Conservation (phyloP, 2,113 vertebrate genomes). For the Pangasianodon hypophthalmus region DNA sequence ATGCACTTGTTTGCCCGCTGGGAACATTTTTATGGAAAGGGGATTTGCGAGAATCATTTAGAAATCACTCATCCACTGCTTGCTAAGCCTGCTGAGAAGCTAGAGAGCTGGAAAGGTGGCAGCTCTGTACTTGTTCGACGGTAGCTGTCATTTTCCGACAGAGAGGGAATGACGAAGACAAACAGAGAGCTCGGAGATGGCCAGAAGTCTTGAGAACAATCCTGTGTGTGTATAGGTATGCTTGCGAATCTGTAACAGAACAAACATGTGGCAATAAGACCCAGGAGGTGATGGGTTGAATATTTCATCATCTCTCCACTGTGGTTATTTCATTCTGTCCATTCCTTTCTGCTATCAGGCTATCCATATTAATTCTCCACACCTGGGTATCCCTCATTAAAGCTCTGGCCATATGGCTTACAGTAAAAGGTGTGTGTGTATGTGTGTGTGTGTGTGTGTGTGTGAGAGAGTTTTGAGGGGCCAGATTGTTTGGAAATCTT, state of each 20-base stretch:
- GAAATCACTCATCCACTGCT: not conserved
- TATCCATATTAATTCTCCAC: constrained; percentile 35
- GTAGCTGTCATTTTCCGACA: constrained; percentile 16
- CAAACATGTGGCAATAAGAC: not conserved
- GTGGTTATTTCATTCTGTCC: not conserved
- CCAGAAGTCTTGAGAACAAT: not conserved
- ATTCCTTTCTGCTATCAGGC: not conserved
- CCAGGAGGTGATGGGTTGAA: not conserved
- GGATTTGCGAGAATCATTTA: not conserved
- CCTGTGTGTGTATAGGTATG: not conserved
- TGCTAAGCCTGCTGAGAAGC: constrained; percentile 8
- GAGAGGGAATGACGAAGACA: not conserved
- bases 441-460: not conserved
- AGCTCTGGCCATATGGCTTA: constrained; percentile 32
- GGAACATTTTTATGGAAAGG: not conserved
- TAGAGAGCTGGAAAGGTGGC: not conserved
- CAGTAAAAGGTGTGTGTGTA: not conserved
- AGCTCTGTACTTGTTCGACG: no score
- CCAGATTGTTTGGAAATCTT: constrained; percentile 45
- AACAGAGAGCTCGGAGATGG: not conserved
- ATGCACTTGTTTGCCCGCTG: not conserved
- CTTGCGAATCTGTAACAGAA: not conserved
- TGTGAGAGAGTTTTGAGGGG: not conserved
- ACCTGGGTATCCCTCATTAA: constrained; percentile 17
- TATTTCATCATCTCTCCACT: not conserved